Base-by-base conservation (phyloP, 1,140 invertebrate genomes). In the Bradynema listronoti region DNA sequence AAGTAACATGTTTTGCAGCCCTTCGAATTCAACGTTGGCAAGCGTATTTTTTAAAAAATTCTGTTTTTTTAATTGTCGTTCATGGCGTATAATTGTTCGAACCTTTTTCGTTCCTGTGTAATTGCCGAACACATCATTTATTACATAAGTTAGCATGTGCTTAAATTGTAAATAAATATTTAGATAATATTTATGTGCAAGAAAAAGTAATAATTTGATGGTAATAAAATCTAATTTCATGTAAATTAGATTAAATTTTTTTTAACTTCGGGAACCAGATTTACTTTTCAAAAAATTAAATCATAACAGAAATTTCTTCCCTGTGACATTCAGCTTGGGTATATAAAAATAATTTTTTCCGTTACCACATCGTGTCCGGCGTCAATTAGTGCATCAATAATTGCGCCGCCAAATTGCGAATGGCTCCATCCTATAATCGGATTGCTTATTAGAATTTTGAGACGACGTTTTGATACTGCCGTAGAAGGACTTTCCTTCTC, bases 361-460 rank as follows among this genome's bases (percentile, higher is more conserved):
- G n/a, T 34, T 22, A 67, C 65, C 61, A 72, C 65, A 56, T 72
- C 68, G 46, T 67, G 69, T 22, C 65, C 65, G 14, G 68, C 69
- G 29, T 73, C 65, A 33, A 65, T 52, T 6, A 67, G 19, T 11
- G 47, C 14, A 52, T 73, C 69, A 1, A 69, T 69, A 19, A 67
- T 27, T 67, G 11, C 47, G 14, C 69, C 65, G 19, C 41, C 16
- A 34, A 67, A 67, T 24, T 72, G 63, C 24, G 63, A 29, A 22
- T 67, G 65, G 29, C 53, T 62, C 27, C 33, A 72, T 14, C 58
- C 63, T 7, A 67, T 2, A 3, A 54, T 24, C 11, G 65, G 70
- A 1, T 30, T 34, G 32, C 68, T 27, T 1, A 73, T 16, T 24
- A 67, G 42, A 22, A 67, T 59, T 53, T 67, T 67, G 1, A 66